Conservation (phyloP, 2,797 vertebrate genomes). For the Acanthopagrus latus region DNA sequence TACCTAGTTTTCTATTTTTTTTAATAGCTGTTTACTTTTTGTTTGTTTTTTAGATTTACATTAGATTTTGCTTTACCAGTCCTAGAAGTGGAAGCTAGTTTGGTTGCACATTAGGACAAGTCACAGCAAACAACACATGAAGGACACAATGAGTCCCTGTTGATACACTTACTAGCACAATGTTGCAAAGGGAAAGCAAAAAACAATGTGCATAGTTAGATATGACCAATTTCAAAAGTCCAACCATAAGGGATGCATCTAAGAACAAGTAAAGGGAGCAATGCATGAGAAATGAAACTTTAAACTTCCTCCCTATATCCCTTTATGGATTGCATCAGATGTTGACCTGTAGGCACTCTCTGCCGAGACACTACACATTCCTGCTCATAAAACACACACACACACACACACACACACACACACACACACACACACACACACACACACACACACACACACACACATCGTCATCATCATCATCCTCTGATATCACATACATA, state of each 20-base stretch:
- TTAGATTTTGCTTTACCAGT: neutral
- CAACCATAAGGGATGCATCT: neutral
- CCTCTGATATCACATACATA: conserved; percentile 46
- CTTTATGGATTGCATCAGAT: conserved; percentile 6
- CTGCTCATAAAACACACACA: neutral
- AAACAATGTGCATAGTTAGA: too few species aligned
- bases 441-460: conserved; percentile 11
- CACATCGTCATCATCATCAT: conserved; percentile 35
- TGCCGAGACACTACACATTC: neutral
- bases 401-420: too few species aligned
- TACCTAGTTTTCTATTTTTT: neutral
- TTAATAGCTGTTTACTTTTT: neutral
- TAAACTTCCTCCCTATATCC: neutral
- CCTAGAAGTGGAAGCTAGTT: neutral
- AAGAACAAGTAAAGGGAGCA: neutral
- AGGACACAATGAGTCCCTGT: neutral
- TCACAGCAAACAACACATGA: neutral
- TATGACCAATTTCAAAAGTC: neutral
- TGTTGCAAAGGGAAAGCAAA: too few species aligned
- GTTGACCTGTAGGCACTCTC: conserved; percentile 23
- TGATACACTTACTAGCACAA: neutral
- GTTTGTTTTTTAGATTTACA: neutral
- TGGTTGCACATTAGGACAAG: neutral
- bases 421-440: conserved; percentile 1
- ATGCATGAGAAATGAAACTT: neutral